Evolutionary conservation across 2,888 invertebrate species (phyloP).

Genomic region (Taphrorychus bicolor): DNA sequence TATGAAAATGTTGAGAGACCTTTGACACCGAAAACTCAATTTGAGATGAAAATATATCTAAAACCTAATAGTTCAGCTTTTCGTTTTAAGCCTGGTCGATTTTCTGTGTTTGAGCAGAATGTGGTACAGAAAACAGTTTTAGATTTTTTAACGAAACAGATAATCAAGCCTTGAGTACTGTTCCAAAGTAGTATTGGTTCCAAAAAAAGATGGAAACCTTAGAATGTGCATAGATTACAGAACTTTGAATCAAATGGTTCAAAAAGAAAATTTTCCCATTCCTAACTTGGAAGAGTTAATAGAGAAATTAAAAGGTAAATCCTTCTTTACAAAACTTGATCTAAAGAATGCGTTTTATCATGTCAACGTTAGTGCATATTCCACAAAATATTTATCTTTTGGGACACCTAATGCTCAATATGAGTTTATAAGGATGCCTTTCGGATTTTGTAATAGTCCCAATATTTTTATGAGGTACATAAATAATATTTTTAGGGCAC

Average conservation of each 20-base stretch:
- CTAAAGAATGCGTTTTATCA: not conserved
- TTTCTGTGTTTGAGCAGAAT: too few species aligned
- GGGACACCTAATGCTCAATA: not conserved
- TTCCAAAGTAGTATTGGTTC: not conserved
- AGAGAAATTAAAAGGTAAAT: not conserved
- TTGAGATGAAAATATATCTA: too few species aligned
- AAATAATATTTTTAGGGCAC: not conserved
- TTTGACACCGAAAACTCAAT: too few species aligned
- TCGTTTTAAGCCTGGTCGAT: too few species aligned
- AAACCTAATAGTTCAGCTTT: too few species aligned
- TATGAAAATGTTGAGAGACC: too few species aligned
- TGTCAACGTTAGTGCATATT: not conserved
- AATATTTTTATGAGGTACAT: not conserved
- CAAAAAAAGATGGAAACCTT: not conserved
- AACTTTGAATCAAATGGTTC: not conserved
- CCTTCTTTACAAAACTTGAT: not conserved
- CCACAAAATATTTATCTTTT: not conserved
- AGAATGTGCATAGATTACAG: not conserved
- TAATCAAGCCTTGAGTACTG: too few species aligned
- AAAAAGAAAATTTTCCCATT: not conserved
- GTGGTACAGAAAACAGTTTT: too few species aligned
- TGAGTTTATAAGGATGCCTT: not conserved
- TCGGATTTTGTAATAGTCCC: not conserved
- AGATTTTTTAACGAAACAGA: too few species aligned
- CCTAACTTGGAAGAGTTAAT: not conserved